Evolutionary conservation across 2,113 vertebrate genomes (phyloP), one percentile per base, ranked within the genome.

Genomic region (Solenodon paradoxus): DNA sequence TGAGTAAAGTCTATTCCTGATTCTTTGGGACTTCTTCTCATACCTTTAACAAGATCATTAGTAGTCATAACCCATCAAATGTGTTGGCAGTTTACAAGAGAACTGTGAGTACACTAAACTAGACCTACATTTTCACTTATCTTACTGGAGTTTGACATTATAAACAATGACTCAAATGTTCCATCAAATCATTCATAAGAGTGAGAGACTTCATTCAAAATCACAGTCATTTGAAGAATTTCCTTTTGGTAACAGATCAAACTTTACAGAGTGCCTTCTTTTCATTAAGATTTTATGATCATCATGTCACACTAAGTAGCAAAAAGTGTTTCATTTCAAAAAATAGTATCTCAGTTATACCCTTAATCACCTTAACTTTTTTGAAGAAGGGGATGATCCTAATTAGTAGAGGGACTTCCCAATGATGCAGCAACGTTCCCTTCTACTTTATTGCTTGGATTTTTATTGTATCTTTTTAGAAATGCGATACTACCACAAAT

Each of bases 401-500:
- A 95, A 94, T 95, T 89, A 95, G 49, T 35, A 92, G 42, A 93
- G 40, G n/a, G 40, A 69, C 71, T 71, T 57, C 30, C 75, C 75
- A 94, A 88, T 80, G 26, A 82, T 42, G 16, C 20, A 77, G 40
- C 68, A 24, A 57, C 53, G 57, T 74, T 92, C 78, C 78, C 38
- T 16, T 83, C 42, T 82, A 45, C 45, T 30, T 32, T 75, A 51
- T 53, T 30, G 35, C 22, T 85, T 93, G 22, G 45, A 57, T 89
- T 92, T 87, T 68, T 82, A 49, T 32, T 53, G 9, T 61, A 17
- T 86, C 40, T 72, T 89, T 92, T 90, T 75, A 92, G 55, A 94
- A 82, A 83, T 83, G 32, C 4, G 53, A 55, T 77, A 89, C 15
- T 30, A 85, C 22, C 69, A 82, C 26, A 49, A 35, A 89, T 42